Evolutionary conservation across 92 coral and sea anemone species (phyloP), one percentile per base, ranked within the genome.

Genomic region (Phenganax marumi): DNA sequence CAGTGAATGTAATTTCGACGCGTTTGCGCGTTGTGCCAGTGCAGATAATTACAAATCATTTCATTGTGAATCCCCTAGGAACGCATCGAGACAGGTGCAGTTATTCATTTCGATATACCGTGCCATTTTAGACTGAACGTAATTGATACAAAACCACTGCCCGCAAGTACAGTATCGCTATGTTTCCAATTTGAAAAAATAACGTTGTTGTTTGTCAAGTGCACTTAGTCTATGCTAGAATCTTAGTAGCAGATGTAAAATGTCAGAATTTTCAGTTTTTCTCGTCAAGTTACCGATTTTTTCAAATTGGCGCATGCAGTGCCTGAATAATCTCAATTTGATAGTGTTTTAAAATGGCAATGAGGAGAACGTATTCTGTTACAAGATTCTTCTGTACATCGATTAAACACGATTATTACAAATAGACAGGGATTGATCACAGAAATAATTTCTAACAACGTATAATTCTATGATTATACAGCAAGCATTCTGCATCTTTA

Each of bases 401-500:
- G 43, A 33, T 1, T 33, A 33, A 5, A 33, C 43, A 33, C 43
- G 5, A 33, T 33, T 33, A 33, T 33, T 33, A 33, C 43, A 33
- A 33, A 33, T 5, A 33, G 43, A 33, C 43, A 33, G 43, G 43
- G 43, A 33, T 33, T 33, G 5, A 33, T 5, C 43, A 33, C 55
- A 43, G 14, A 10, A 8, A 47, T 73, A 73, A 25, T 23, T 73
- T 1, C 24, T 8, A 73, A 46, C n/a, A 22, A 70, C 50, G 22
- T 11, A 8, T 53, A 2, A 12, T n/a, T 74, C 53, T 19, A 22
- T 68, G 52, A 70, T 70, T 64, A 9, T 86, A 94, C 43, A 33
- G 98, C 91, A 97, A 17, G 93, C 97, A 10, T 90, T 94, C 48
- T 94, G 98, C 76, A 79, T 94, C 23, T 94, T 94, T 87, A 94